Conservation (phyloP, 2,797 vertebrate species). For the Trematomus bernacchii region DNA sequence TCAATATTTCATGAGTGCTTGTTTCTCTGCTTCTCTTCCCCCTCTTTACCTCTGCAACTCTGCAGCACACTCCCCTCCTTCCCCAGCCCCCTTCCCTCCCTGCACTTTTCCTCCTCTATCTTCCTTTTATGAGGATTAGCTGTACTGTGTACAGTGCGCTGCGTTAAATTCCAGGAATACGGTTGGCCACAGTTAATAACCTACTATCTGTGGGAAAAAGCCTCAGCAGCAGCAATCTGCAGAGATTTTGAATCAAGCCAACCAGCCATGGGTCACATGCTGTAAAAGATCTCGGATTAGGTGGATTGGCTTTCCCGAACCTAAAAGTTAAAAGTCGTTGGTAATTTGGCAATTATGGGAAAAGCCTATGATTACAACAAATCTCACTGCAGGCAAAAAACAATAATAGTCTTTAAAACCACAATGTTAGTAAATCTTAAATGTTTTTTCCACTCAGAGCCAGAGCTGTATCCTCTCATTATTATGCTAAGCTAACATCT, state of each 20-base stretch:
- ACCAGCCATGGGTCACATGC: not conserved
- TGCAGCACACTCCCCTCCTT: not conserved
- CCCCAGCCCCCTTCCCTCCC: conserved; percentile 3
- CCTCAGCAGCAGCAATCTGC: conserved; percentile 12
- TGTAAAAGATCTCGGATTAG: conserved; percentile 6
- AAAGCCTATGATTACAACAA: not conserved
- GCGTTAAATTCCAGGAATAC: conserved; percentile 74
- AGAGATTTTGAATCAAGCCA: conserved; percentile 13
- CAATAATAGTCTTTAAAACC: not conserved
- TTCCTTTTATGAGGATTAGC: conserved; percentile 74
- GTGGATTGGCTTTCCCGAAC: not conserved
- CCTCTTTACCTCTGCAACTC: conserved; percentile 7
- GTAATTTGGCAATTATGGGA: not conserved
- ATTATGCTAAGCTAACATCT: conserved; percentile 7
- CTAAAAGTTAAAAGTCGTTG: too few species aligned
- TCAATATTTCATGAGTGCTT: conserved; percentile 14
- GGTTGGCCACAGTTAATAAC: conserved; percentile 63
- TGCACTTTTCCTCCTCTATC: conserved; percentile 14
- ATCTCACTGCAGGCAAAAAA: too few species aligned
- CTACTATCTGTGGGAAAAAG: conserved; percentile 65
- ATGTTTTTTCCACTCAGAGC: too few species aligned
- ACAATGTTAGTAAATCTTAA: too few species aligned
- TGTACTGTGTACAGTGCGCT: conserved; percentile 51
- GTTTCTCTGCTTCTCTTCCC: not conserved
- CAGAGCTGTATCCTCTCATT: too few species aligned